phyloP scores from a whole-genome alignment of 2,888 invertebrate genomes.

The Trichopoda pennipes region DNA sequence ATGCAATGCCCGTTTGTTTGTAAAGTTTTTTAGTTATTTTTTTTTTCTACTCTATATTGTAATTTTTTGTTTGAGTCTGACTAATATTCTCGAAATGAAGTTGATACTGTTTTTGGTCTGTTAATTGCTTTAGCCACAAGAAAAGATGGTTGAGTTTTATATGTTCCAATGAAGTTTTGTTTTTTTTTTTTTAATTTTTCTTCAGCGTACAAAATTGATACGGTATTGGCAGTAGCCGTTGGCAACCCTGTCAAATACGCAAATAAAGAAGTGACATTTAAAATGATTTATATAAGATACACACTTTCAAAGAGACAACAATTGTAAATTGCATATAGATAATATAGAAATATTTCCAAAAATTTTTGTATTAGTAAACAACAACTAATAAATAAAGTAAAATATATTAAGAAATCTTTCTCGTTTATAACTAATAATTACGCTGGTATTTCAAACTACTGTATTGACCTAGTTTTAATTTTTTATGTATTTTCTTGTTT shows the following conservation, averaged over 20 bases:
- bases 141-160: slow-evolving; percentile 48
- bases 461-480: slow-evolving; percentile 63
- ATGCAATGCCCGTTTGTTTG: slow-evolving; percentile 31
- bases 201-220: slow-evolving; percentile 33
- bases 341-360: slow-evolving; percentile 2
- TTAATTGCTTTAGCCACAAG: slow-evolving; percentile 65
- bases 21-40: slow-evolving; percentile 25
- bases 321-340: too few relatives aligned
- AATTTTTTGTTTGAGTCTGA: slow-evolving; percentile 44
- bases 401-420: slow-evolving; percentile 26
- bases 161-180: slow-evolving; percentile 25
- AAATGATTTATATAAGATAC: slow-evolving; percentile 50
- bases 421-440: slow-evolving; percentile 26
- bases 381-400: slow-evolving; percentile 13
- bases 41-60: background rate
- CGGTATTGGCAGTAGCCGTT: slow-evolving; percentile 55
- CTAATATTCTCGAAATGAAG: slow-evolving; percentile 65
- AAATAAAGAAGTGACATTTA: slow-evolving; percentile 63
- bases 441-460: slow-evolving; percentile 52
- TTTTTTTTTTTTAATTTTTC: too few relatives aligned
- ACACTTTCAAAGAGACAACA: background rate
- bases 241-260: slow-evolving; percentile 67
- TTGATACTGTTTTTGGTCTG: slow-evolving; percentile 70
- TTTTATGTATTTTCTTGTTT: slow-evolving; percentile 39
- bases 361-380: slow-evolving; percentile 4